A percentile compares a stretch with the other conserved stretches of the same genome.
These are phyloP conservation scores for Leptinotarsa tumamoca DNA, from an alignment of 2,888 invertebrate species.

Conservation along the genomic window DNA sequence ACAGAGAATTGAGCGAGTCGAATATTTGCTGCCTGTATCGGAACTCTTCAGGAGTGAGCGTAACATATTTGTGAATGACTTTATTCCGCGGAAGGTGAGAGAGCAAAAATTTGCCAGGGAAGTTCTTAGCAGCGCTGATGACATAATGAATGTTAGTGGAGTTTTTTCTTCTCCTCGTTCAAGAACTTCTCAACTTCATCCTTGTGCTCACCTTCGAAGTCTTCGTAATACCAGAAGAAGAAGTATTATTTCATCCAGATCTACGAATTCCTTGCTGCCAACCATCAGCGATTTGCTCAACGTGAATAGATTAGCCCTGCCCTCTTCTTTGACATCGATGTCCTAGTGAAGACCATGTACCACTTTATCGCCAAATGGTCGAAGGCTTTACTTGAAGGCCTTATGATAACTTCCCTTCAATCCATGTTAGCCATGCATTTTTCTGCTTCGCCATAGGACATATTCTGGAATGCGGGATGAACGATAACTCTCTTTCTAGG, in stretches of 20 bases:
- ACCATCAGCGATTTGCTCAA: constrained; percentile 91
- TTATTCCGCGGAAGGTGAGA: constrained; percentile 91
- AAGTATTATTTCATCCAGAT: constrained; percentile 98
- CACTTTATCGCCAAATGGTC: constrained; percentile 93
- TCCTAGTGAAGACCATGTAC: constrained; percentile 94
- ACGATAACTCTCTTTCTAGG: constrained; percentile 89
- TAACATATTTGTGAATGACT: constrained; percentile 91
- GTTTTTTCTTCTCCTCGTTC: constrained; percentile 90
- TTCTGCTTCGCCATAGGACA: constrained; percentile 92
- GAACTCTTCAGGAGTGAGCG: constrained; percentile 92
- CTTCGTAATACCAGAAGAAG: constrained; percentile 90
- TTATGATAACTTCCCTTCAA: constrained; percentile 95
- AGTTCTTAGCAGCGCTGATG: constrained; percentile 84
- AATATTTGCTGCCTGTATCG: constrained; percentile 91
- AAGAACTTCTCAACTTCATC: constrained; percentile 90
- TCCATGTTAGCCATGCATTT: constrained; percentile 92
- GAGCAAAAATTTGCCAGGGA: constrained; percentile 92
- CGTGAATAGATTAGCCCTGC: constrained; percentile 97
- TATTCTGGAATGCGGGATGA: constrained; percentile 97
- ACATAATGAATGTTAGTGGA: constrained; percentile 91
- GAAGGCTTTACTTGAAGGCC: constrained; percentile 94
- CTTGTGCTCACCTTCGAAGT: constrained; percentile 81
- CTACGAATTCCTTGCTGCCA: constrained; percentile 94
- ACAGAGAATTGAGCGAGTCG: constrained; percentile 80
- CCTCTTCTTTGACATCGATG: constrained; percentile 94